A percentile compares a stretch with the other conserved stretches of the same genome.
Conservation (phyloP, 1,140 invertebrate genomes). For the Pygmarrhopalites habei region DNA sequence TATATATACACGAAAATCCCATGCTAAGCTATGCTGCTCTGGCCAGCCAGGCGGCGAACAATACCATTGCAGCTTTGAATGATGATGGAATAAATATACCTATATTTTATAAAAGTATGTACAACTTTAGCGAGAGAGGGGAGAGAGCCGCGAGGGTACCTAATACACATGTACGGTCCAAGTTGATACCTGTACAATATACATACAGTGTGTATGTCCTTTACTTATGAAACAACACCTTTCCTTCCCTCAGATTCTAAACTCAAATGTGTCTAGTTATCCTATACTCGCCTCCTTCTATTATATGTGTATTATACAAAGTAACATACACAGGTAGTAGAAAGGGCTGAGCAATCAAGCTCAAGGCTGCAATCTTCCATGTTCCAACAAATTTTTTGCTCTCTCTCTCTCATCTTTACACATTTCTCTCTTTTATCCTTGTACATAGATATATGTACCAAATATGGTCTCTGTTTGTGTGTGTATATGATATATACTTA, state of each 20-base stretch:
- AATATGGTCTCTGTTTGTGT: neutral
- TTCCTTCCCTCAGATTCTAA: constrained; percentile 5
- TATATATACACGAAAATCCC: constrained; percentile 1
- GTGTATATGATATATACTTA: neutral
- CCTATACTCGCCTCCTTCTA: too few relatives aligned
- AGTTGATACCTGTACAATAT: too few relatives aligned
- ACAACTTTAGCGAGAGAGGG: too few relatives aligned
- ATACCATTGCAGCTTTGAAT: constrained; percentile 5
- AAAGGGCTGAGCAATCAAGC: constrained; percentile 12
- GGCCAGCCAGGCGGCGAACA: neutral
- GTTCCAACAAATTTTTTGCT: constrained; percentile 4
- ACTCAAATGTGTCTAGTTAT: too few relatives aligned
- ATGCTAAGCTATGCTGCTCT: too few relatives aligned
- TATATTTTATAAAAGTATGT: too few relatives aligned
- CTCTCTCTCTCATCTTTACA: neutral
- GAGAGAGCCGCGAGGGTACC: too few relatives aligned
- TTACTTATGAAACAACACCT: neutral
- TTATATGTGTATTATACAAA: too few relatives aligned
- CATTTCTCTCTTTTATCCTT: neutral
- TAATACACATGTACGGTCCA: too few relatives aligned
- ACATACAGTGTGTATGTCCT: too few relatives aligned
- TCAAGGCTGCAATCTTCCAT: constrained; percentile 14
- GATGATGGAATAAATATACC: too few relatives aligned
- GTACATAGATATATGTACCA: neutral
- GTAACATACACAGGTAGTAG: too few relatives aligned